Percentiles rank a stretch among this genome's conserved stretches.
These are phyloP conservation scores for Prionace glauca DNA, from an alignment of 2,797 vertebrate species.

Conservation along the genomic window DNA sequence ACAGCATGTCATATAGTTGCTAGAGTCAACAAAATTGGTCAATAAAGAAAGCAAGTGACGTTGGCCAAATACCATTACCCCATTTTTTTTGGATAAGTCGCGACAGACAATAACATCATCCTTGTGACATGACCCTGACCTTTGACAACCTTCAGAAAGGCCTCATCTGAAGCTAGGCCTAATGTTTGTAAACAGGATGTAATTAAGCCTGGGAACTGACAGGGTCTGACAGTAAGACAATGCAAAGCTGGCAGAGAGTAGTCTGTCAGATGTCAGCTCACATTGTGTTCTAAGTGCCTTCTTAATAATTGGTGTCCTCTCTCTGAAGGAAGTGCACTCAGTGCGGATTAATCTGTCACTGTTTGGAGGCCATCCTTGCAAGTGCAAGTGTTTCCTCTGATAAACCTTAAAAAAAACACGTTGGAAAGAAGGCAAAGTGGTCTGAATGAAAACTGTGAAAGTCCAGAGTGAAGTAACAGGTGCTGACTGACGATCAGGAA, in stretches of 20 bases:
- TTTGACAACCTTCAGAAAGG: constrained; percentile 71
- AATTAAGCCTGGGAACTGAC: constrained; percentile 87
- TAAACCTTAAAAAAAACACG: constrained; percentile 71
- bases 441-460: constrained; percentile 56
- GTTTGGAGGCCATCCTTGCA: constrained; percentile 87
- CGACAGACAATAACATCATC: constrained; percentile 71
- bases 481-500: constrained; percentile 81
- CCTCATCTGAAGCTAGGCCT: constrained; percentile 73
- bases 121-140: constrained; percentile 79
- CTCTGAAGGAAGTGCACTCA: constrained; percentile 94
- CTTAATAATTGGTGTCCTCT: constrained; percentile 96
- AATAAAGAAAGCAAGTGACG: neutral
- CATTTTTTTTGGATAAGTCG: constrained; percentile 54
- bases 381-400: constrained; percentile 98
- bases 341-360: constrained; percentile 93
- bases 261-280: constrained; percentile 84
- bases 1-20: neutral
- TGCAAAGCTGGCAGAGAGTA: constrained; percentile 65
- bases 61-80: constrained; percentile 42
- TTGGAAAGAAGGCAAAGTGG: constrained; percentile 53
- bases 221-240: constrained; percentile 78
- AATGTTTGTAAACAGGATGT: constrained; percentile 98
- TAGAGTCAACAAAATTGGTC: neutral
- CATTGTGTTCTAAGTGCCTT: constrained; percentile 88
- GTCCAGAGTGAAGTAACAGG: constrained; percentile 68